Conservation (phyloP, 2,113 vertebrate species). For the Odontesthes bonariensis region DNA sequence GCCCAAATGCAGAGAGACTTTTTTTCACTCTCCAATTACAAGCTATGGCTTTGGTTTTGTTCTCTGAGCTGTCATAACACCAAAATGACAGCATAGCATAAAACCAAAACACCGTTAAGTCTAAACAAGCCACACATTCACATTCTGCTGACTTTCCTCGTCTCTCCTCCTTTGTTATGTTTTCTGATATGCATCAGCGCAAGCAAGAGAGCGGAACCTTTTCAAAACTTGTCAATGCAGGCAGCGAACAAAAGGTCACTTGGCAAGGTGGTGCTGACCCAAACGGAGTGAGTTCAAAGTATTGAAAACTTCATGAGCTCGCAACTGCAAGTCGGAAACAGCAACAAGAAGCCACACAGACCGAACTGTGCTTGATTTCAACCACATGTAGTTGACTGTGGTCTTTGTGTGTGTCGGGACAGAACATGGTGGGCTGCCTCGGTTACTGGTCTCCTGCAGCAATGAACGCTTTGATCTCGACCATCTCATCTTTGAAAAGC, state of each 20-base stretch:
- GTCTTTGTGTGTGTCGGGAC: conserved; percentile 17
- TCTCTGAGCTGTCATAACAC: conserved; percentile 56
- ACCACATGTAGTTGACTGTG: conserved; percentile 14
- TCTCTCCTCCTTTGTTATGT: conserved; percentile 22
- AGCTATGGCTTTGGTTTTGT: conserved; percentile 44
- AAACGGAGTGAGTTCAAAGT: conserved; percentile 5
- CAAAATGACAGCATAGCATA: conserved; percentile 33
- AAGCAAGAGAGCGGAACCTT: conserved; percentile 49
- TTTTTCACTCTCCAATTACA: conserved; percentile 51
- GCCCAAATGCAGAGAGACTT: conserved; percentile 26
- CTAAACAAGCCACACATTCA: conserved; percentile 40
- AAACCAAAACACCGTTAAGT: conserved; percentile 41
- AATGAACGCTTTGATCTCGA: conserved; percentile 62
- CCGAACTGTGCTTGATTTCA: conserved; percentile 10
- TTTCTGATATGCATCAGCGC: conserved; percentile 29
- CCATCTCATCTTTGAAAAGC: conserved; percentile 44
- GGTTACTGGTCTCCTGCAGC: conserved; percentile 44
- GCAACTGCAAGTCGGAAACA: background rate
- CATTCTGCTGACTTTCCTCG: background rate
- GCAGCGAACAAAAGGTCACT: conserved; percentile 58
- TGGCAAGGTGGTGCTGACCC: conserved; percentile 17
- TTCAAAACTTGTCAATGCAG: conserved; percentile 61
- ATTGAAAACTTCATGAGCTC: conserved; percentile 6
- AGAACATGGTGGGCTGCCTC: conserved; percentile 57
- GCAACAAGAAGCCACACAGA: background rate